These are phyloP conservation scores for Torymus tubicola DNA, from an alignment of 2,888 invertebrate genomes.

Conservation along the genomic window DNA sequence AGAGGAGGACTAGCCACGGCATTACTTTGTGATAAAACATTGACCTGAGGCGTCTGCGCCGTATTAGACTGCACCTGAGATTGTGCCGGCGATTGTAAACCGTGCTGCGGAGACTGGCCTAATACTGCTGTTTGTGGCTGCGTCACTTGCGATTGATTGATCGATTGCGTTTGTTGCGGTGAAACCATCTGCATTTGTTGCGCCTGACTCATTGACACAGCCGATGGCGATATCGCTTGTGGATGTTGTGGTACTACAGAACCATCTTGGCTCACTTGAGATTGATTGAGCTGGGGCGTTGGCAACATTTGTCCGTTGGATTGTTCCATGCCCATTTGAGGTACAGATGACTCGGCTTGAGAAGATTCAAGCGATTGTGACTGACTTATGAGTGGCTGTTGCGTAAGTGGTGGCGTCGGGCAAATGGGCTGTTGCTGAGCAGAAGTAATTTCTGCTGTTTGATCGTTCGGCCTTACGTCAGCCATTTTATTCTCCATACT, in stretches of 20 bases:
- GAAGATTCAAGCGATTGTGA: constrained; percentile 61
- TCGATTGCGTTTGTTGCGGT: constrained; percentile 46
- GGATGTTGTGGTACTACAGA: constrained; percentile 42
- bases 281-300: constrained; percentile 53
- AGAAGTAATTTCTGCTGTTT: constrained; percentile 65
- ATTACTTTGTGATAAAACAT: constrained; percentile 65
- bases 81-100: constrained; percentile 62
- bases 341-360: constrained; percentile 52
- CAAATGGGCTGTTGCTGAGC: constrained; percentile 62
- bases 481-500: constrained; percentile 65
- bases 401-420: constrained; percentile 61
- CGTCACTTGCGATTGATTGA: constrained; percentile 60
- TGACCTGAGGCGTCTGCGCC: constrained; percentile 59
- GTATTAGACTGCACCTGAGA: constrained; percentile 56
- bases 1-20: constrained; percentile 58
- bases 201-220: constrained; percentile 14
- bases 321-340: constrained; percentile 57
- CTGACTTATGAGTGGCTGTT: constrained; percentile 70
- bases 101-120: constrained; percentile 60
- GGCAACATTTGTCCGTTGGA: constrained; percentile 54
- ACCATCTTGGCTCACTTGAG: constrained; percentile 50
- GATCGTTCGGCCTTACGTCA: constrained; percentile 66
- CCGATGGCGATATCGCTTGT: constrained; percentile 8
- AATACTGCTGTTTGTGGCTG: constrained; percentile 60
- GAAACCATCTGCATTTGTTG: constrained; percentile 49